Conservation (phyloP, 1,140 invertebrate genomes). For the Eueides isabella region DNA sequence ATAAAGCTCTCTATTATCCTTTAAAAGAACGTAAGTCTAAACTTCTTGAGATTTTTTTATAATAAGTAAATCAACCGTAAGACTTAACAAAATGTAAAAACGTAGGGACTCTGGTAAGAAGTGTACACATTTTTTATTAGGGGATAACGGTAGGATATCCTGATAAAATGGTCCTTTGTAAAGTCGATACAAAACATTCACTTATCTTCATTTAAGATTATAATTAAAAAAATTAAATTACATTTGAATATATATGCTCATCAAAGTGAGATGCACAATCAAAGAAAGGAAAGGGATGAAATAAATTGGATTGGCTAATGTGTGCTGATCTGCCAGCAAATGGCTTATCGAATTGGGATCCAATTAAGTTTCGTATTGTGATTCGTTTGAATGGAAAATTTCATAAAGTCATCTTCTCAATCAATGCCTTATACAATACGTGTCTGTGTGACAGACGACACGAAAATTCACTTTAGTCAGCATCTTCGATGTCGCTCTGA, state of each 20-base stretch:
- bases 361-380: slow-evolving; percentile 27
- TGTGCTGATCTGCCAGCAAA: slow-evolving; percentile 19
- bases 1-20: no score
- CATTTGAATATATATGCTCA: slow-evolving; percentile 23
- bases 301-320: slow-evolving; percentile 30
- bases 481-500: no score
- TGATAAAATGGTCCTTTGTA: no score
- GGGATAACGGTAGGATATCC: no score
- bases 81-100: no score
- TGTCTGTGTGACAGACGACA: background rate
- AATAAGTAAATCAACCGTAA: no score
- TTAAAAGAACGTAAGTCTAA: no score
- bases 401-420: background rate
- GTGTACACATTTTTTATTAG: no score
- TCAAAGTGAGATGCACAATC: slow-evolving; percentile 15
- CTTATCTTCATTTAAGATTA: background rate
- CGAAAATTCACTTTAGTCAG: slow-evolving; percentile 1
- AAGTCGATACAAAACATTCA: no score
- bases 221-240: slow-evolving; percentile 22
- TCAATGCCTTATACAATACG: slow-evolving; percentile 3
- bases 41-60: no score
- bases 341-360: slow-evolving; percentile 24
- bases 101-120: no score
- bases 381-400: slow-evolving; percentile 21
- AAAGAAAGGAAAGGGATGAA: slow-evolving; percentile 25